These are phyloP conservation scores for Chironomus tentans DNA, from an alignment of 2,888 invertebrate genomes.

Conservation along the genomic window DNA sequence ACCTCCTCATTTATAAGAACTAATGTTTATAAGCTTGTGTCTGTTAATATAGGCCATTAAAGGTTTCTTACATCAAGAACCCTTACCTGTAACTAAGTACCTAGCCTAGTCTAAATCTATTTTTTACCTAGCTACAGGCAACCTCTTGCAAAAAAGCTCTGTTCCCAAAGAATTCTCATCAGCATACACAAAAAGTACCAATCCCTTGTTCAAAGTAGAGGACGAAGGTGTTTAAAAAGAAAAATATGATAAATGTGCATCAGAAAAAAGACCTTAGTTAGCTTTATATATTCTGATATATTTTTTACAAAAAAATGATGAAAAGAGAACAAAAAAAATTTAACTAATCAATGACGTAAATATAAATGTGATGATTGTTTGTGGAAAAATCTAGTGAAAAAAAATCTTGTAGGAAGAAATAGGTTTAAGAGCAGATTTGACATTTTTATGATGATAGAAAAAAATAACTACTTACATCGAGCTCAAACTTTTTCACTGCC, in stretches of 20 bases:
- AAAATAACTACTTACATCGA: background rate
- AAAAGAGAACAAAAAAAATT: background rate
- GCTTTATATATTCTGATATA: background rate
- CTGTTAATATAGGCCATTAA: no score
- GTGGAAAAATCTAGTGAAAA: slow-evolving; percentile 9
- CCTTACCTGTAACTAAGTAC: no score
- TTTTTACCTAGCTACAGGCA: no score
- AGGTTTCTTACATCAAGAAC: no score
- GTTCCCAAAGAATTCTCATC: no score
- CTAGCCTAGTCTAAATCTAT: no score
- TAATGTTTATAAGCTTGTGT: no score
- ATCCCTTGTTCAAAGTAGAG: no score
- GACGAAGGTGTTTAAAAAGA: no score
- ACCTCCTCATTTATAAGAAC: no score
- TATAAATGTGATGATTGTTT: slow-evolving; percentile 20
- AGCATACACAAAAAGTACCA: no score
- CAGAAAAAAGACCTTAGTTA: background rate
- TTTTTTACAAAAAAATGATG: background rate
- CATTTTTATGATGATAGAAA: slow-evolving; percentile 3
- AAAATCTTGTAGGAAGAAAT: background rate
- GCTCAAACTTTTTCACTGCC: background rate
- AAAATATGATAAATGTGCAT: background rate
- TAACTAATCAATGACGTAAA: slow-evolving; percentile 21
- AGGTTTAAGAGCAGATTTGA: slow-evolving; percentile 4
- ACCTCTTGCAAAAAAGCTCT: no score